Evolutionary conservation across 2,113 vertebrate genomes (phyloP), one percentile per base, ranked within the genome.

Genomic region (Numida meleagris): DNA sequence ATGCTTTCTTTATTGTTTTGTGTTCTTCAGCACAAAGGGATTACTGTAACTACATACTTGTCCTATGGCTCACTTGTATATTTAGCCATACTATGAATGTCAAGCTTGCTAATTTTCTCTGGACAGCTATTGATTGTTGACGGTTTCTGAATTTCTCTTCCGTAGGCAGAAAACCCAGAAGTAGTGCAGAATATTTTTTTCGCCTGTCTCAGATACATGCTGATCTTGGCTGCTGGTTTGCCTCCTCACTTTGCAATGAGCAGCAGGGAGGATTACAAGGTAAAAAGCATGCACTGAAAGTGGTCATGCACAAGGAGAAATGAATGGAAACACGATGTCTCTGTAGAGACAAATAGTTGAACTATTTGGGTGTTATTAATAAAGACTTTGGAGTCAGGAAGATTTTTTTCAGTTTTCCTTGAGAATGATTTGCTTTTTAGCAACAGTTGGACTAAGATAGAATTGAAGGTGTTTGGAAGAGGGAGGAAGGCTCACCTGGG

Each of bases 171-270:
- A 25, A 45, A 0, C 10, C 0, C 4, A 16, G 12, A 14, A 2
- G 0, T 20, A 3, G 13, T 11, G 48, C 1, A 0, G 0, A 7
- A 36, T 4, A 2, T 74, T 15, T 89, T 97, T 14, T 38, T 11
- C 0, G 1, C 31, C 31, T 76, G 31, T 1, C 7, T 97, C 14
- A 1, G 4, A 33, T 34, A 80, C 66, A 12, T 95, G 84, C 9
- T 96, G 50, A 1, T 67, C 46, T 45, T 93, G 97, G 97, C 20
- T 96, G 57, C 98, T 57, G 98, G 98, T 27, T 98, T 98, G 96
- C 98, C 98, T 3, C 98, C 98, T 3, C 98, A 98, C 51, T 98
- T 99, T 29, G 98, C 98, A 1, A 97, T 98, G 98, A 98, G 98
- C 93, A 98, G 97, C 96, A 96, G 97, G 42, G 96, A 98, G 58